Evolutionary conservation across 2,797 vertebrate genomes (phyloP), one percentile per base, ranked within the genome.

Genomic region (Falco cherrug): DNA sequence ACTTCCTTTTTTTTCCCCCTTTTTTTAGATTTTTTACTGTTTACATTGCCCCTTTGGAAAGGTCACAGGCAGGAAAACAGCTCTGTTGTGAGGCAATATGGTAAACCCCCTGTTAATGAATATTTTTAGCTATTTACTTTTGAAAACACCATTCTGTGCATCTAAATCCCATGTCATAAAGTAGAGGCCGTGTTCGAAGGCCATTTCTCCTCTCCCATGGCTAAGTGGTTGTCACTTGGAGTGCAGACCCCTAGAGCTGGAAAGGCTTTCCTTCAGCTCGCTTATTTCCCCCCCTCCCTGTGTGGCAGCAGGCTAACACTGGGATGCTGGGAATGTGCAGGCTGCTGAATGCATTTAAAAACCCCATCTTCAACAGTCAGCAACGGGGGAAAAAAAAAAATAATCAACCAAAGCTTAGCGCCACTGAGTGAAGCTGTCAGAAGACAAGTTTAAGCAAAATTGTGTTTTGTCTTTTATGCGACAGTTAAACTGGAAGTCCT

Each of bases 351-450:
- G 26, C 3, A 0, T 33, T 71, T 37, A 9, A 54, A 69, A 64
- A 4, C 10, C 25, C 6, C 16, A 21, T 20, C 25, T 56, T 79
- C 48, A 68, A 25, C 15, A 37, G 48, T 56, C 25, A 10, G 4
- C 14, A 37, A 35, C 18, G 43, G 43, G 43, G 12, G 6, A 41
- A 41, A 15, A 41, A 41, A 19, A 13, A 29, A 50, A 21, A 21
- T 16, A 24, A 5, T 14, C 33, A 48, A 24, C 25, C 1, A 0
- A 59, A 37, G 29, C 16, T 33, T 18, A 11, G 39, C 4, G 26
- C 68, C 64, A 3, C 31, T 0, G 1, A 64, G 24, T 6, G 56
- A 51, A 54, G 70, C 19, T 45, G 82, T 6, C 28, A 28, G 53
- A 51, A 5, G 18, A 53, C 16, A n/a, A 4, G 8, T 16, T 18